These are phyloP conservation scores for Datnioides undecimradiatus DNA, from an alignment of 2,113 vertebrate species.

Conservation along the genomic window DNA sequence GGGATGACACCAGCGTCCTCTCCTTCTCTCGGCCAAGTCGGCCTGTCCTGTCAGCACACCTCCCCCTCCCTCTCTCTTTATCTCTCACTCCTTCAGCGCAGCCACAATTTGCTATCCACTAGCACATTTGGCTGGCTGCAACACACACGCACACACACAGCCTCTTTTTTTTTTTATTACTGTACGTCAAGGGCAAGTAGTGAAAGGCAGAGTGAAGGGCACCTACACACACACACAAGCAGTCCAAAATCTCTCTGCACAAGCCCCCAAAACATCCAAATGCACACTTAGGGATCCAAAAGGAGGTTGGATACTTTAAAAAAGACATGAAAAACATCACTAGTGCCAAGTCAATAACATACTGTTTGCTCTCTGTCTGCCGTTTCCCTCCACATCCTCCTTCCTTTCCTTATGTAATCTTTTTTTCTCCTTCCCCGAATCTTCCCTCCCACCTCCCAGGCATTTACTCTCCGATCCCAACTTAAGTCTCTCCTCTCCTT, in stretches of 20 bases:
- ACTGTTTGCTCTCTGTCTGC: not conserved
- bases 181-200: slow-evolving; percentile 50
- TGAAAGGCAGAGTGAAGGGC: slow-evolving; percentile 51
- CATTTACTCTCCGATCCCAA: slow-evolving; percentile 43
- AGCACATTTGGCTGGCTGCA: slow-evolving; percentile 36
- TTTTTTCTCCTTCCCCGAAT: slow-evolving; percentile 36
- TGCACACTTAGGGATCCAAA: slow-evolving; percentile 20
- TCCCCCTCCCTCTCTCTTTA: slow-evolving; percentile 5
- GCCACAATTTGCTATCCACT: slow-evolving; percentile 40
- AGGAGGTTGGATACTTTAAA: slow-evolving; percentile 7
- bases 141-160: slow-evolving; percentile 19
- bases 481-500: slow-evolving; percentile 18
- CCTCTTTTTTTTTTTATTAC: not conserved
- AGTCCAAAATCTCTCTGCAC: slow-evolving; percentile 6
- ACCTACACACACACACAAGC: slow-evolving; percentile 15
- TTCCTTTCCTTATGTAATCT: slow-evolving; percentile 28
- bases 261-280: not conserved
- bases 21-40: slow-evolving; percentile 47
- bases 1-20: slow-evolving; percentile 72
- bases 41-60: slow-evolving; percentile 70
- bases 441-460: slow-evolving; percentile 21
- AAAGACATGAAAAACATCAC: not conserved
- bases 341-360: not conserved
- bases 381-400: slow-evolving; percentile 5
- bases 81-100: slow-evolving; percentile 38